Percentiles rank a stretch among this genome's conserved stretches.
phyloP scores from a whole-genome alignment of 2,113 vertebrate species.

The Macquaria ambigua region DNA sequence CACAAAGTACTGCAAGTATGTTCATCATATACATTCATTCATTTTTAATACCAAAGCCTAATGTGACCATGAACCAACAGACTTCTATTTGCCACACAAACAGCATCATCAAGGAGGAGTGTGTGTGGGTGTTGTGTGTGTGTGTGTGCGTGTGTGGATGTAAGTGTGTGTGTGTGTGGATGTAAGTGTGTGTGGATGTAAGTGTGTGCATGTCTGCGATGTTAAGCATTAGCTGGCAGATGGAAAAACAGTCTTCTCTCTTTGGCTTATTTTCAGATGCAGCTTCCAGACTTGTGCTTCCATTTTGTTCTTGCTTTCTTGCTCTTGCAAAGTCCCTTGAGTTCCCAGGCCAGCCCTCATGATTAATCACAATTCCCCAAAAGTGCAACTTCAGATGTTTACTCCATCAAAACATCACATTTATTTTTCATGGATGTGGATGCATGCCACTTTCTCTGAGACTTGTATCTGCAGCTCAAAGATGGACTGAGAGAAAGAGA shows the following conservation, averaged over 20 bases:
- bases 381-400: constrained; percentile 67
- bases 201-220: neutral
- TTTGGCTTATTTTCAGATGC: constrained; percentile 17
- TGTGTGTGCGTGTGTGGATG: too few relatives aligned
- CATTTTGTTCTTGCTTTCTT: neutral
- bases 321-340: constrained; percentile 7
- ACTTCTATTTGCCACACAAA: neutral
- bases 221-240: neutral
- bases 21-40: neutral
- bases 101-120: neutral
- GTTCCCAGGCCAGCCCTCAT: constrained; percentile 30
- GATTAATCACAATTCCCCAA: constrained; percentile 66
- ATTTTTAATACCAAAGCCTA: neutral
- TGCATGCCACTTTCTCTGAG: constrained; percentile 29
- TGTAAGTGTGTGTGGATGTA: too few relatives aligned
- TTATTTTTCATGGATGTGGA: constrained; percentile 51
- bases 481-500: neutral
- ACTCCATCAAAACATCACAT: constrained; percentile 57
- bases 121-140: neutral
- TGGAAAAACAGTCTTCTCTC: too few relatives aligned
- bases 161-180: too few relatives aligned
- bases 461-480: constrained; percentile 3
- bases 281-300: constrained; percentile 12
- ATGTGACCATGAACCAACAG: neutral
- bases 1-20: too few relatives aligned